phyloP scores from a whole-genome alignment of 2,113 vertebrate species.

The Trogon melanurus region DNA sequence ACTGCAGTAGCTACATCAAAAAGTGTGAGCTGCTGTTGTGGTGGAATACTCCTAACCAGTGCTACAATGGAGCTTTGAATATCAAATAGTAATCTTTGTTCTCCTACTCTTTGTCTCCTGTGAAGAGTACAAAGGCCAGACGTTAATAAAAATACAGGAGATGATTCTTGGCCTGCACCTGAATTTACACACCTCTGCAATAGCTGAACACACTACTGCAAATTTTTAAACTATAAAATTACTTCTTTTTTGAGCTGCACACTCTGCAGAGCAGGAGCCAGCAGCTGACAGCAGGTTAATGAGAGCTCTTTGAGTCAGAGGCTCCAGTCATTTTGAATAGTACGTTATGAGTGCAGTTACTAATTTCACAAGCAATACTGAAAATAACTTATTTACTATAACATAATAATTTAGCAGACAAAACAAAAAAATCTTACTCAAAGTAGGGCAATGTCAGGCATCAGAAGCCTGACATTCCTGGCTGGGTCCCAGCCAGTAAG shows the following conservation, averaged over 20 bases:
- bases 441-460: background rate
- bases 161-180: background rate
- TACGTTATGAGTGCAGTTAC: background rate
- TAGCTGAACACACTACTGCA: background rate
- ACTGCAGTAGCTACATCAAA: slow-evolving; percentile 40
- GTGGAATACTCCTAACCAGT: background rate
- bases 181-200: background rate
- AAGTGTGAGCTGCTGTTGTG: background rate
- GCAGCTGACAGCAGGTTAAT: background rate
- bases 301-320: background rate
- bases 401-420: background rate
- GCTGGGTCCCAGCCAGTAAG: background rate
- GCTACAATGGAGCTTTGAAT: background rate
- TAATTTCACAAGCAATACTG: background rate
- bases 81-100: background rate
- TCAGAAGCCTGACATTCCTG: background rate
- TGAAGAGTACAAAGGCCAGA: background rate
- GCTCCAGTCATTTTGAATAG: background rate
- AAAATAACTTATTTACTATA: background rate
- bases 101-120: background rate
- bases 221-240: background rate
- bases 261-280: background rate
- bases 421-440: background rate
- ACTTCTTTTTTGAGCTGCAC: background rate
- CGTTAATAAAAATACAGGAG: background rate